Percentiles rank a stretch among this genome's conserved stretches.
phyloP scores from a whole-genome alignment of 2,888 invertebrate species.

The Drosophila conformis region DNA sequence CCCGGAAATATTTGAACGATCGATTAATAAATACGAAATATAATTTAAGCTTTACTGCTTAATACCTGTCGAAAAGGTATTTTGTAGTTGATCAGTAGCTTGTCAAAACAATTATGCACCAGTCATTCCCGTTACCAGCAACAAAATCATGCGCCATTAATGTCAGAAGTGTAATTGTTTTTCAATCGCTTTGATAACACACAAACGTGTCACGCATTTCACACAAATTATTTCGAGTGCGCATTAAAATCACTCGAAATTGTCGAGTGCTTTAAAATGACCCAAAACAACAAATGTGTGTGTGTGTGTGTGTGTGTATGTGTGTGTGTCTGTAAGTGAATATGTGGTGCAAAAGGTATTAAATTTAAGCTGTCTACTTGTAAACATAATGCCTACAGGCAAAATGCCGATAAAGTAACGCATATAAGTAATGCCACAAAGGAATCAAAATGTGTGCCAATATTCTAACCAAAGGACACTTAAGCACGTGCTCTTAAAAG shows the following conservation, averaged over 20 bases:
- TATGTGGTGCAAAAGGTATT: constrained; percentile 13
- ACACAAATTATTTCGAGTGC: constrained; percentile 68
- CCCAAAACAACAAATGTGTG: constrained; percentile 68
- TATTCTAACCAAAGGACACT: constrained; percentile 11
- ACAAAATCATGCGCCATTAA: constrained; percentile 62
- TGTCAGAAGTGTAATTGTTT: constrained; percentile 78
- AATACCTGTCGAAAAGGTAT: constrained; percentile 11
- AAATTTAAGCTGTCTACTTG: constrained; percentile 31
- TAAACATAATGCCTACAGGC: constrained; percentile 34
- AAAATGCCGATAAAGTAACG: constrained; percentile 21
- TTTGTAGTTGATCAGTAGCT: too few species aligned
- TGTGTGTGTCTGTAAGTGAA: neutral
- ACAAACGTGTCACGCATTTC: constrained; percentile 39
- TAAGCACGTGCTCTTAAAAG: constrained; percentile 5
- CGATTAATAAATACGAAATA: neutral
- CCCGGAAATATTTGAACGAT: neutral
- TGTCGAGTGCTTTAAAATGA: constrained; percentile 63
- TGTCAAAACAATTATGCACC: neutral
- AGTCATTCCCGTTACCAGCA: constrained; percentile 20
- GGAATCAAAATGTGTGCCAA: constrained; percentile 23
- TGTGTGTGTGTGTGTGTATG: neutral
- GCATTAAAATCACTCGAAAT: constrained; percentile 67
- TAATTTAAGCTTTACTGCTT: neutral
- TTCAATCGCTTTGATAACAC: constrained; percentile 76
- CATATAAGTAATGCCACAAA: constrained; percentile 23